Conservation (phyloP, 2,888 invertebrate species). For the Calameuta filiformis region DNA sequence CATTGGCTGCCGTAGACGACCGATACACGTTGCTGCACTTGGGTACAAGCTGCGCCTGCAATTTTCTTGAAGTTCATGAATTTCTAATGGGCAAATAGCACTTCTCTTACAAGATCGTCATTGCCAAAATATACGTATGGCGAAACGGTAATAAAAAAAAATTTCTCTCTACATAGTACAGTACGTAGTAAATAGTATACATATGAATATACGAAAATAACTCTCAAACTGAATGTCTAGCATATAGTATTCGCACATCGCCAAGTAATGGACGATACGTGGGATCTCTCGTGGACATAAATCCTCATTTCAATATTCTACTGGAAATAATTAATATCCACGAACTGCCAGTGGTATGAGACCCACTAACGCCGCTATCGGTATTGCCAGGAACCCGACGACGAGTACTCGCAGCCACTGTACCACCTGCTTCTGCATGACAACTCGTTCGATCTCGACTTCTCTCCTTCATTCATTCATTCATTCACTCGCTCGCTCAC, state of each 20-base stretch:
- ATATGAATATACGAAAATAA: background rate
- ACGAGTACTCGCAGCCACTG: background rate
- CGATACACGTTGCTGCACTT: background rate
- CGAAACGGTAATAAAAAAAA: background rate
- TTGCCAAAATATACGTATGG: background rate
- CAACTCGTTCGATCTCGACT: background rate
- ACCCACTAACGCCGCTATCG: background rate
- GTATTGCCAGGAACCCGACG: background rate
- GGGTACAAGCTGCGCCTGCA: background rate
- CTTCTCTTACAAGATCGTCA: background rate
- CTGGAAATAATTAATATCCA: conserved; percentile 36
- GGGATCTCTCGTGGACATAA: conserved; percentile 31
- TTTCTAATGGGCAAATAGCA: background rate
- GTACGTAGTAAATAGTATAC: background rate
- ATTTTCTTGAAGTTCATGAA: background rate
- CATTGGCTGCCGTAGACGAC: background rate
- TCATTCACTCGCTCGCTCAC: conserved; percentile 13
- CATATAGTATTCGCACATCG: background rate
- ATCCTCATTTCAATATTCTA: conserved; percentile 44
- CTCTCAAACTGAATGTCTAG: background rate
- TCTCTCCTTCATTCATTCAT: background rate
- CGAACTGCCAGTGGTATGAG: background rate
- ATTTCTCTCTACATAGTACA: background rate
- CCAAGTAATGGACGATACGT: conserved; percentile 6
- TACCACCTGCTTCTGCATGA: conserved; percentile 5